Evolutionary conservation across 1,140 invertebrate species (phyloP), one percentile per base, ranked within the genome.

Genomic region (Sesamia nonagrioides): DNA sequence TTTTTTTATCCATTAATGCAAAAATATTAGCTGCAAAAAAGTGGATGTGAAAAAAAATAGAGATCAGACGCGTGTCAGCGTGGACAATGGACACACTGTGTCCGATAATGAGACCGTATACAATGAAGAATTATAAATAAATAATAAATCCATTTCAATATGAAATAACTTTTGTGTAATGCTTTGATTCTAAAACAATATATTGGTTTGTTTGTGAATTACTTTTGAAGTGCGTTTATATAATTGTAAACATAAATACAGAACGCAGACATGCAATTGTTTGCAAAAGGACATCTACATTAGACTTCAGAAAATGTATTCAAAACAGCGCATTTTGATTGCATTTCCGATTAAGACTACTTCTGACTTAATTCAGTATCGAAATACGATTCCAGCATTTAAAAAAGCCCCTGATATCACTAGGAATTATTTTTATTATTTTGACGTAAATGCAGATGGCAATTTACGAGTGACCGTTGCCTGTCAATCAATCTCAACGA

Each of bases 401-500:
- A 37, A 40, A 69, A 33, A 50, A 15, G 7, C 1, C 45, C 48
- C 27, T 18, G 45, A 54, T 37, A 52, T 17, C 54, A 58, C 52
- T 27, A 1, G 33, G 11, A 6, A 48, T 45, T 66, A 75, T 33
- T 76, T 45, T 78, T 74, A 72, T 73, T 77, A 75, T 85, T 80
- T 75, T 75, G 69, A 78, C 66, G 58, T 35, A 73, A 45, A 81
- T 80, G 72, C 85, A 82, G 82, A 84, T 86, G 80, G 81, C 79
- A 85, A 88, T 89, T 89, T 86, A 85, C 83, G 83, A 92, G 87
- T 92, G 92, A 92, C 92, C 90, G 91, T 92, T 91, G 85, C 61
- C 87, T 93, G 92, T 93, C 92, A 93, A 92, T 93, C 92, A 94
- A 91, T 93, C 88, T 87, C 69, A 40, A 85, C 86, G 74, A 86